These are phyloP conservation scores for Xanthorhoe spadicearia DNA, from an alignment of 2,888 invertebrate genomes.

Conservation along the genomic window DNA sequence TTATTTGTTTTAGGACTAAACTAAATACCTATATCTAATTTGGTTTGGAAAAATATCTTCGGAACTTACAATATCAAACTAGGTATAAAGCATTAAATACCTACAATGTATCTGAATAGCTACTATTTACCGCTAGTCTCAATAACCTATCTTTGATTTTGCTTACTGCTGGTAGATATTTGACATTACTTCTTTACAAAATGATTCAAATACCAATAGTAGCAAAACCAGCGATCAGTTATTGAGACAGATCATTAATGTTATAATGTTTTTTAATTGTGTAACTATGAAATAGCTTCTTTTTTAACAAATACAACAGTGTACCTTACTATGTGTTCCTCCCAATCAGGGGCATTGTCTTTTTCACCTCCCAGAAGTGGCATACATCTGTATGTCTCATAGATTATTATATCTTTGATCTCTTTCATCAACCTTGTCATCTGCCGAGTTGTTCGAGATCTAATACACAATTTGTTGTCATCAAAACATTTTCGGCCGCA, in stretches of 20 bases:
- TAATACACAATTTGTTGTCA: slow-evolving; percentile 30
- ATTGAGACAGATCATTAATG: too few relatives aligned
- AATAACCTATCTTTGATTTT: too few relatives aligned
- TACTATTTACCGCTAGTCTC: too few relatives aligned
- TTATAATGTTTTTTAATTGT: too few relatives aligned
- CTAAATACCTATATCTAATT: too few relatives aligned
- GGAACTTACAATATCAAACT: too few relatives aligned
- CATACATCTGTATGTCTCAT: slow-evolving; percentile 74
- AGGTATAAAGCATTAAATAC: too few relatives aligned
- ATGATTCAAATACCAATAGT: too few relatives aligned
- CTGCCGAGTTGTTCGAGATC: slow-evolving; percentile 58
- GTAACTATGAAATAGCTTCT: slow-evolving; percentile 3
- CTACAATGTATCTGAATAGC: not conserved
- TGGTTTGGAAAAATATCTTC: too few relatives aligned
- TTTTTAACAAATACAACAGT: slow-evolving; percentile 58
- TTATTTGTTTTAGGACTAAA: not conserved
- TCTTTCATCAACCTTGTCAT: slow-evolving; percentile 50
- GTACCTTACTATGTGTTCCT: slow-evolving; percentile 68
- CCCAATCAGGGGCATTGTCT: slow-evolving; percentile 66
- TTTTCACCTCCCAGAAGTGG: slow-evolving; percentile 71
- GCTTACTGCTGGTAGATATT: too few relatives aligned
- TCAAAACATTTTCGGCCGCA: slow-evolving; percentile 50
- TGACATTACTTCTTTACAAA: too few relatives aligned
- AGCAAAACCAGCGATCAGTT: too few relatives aligned
- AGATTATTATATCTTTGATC: slow-evolving; percentile 57